These are phyloP conservation scores for Dasypus novemcinctus DNA, from an alignment of 2,113 vertebrate genomes.

Conservation along the genomic window DNA sequence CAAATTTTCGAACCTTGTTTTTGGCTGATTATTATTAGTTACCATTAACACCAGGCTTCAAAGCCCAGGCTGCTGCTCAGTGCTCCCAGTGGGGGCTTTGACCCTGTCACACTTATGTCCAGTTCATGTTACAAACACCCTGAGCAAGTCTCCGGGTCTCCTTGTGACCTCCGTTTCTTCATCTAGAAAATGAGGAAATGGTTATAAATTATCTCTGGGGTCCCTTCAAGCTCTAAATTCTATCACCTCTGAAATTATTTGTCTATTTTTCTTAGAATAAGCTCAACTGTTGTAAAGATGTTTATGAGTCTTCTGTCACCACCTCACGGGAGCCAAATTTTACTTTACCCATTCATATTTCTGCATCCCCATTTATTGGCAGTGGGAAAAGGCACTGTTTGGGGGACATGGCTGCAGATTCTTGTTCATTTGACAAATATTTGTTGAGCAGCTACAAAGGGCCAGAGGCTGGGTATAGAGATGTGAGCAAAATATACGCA, in stretches of 20 bases:
- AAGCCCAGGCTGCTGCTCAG: not conserved
- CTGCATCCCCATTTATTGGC: not conserved
- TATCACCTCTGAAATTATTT: not conserved
- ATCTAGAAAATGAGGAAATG: constrained; percentile 19
- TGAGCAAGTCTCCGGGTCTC: not conserved
- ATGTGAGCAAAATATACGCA: not conserved
- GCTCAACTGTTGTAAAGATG: constrained; percentile 43
- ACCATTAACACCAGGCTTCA: constrained; percentile 59
- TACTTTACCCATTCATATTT: not conserved
- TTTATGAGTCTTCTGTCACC: not conserved
- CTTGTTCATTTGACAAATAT: not conserved
- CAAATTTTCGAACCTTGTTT: constrained; percentile 64
- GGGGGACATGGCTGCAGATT: not conserved
- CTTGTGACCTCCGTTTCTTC: not conserved
- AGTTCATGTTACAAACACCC: constrained; percentile 10
- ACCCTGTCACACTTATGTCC: not conserved
- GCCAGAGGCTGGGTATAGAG: not conserved
- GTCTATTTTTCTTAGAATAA: constrained; percentile 30
- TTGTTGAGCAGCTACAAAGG: not conserved
- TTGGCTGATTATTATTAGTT: constrained; percentile 44
- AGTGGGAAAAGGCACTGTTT: not conserved
- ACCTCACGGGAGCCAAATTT: not conserved
- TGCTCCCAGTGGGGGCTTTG: not conserved
- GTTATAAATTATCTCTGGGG: constrained; percentile 9
- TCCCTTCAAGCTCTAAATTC: not conserved